Evolutionary conservation across 1,140 invertebrate genomes (phyloP).

Genomic region (Bombus waltoni): DNA sequence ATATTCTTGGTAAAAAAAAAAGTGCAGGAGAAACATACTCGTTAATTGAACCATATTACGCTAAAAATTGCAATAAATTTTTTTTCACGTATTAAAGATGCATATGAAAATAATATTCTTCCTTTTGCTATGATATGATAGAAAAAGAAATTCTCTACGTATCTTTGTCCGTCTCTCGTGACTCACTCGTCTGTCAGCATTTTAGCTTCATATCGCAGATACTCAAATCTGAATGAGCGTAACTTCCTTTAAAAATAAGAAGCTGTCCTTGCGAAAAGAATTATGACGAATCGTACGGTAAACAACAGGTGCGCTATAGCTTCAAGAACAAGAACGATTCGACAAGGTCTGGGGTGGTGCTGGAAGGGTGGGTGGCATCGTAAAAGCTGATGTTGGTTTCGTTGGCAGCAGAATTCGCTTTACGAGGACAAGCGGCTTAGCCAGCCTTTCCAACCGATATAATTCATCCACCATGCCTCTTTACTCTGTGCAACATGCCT

Average conservation of each 20-base stretch:
- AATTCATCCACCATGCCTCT: slow-evolving; percentile 73
- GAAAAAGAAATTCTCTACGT: no score
- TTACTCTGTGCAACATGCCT: slow-evolving; percentile 36
- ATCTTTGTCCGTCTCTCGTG: no score
- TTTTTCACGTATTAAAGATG: no score
- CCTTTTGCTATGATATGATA: no score
- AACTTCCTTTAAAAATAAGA: not conserved
- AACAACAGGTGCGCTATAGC: slow-evolving; percentile 16
- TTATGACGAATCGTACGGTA: not conserved
- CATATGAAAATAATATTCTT: no score
- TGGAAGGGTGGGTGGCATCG: not conserved
- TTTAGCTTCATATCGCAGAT: no score
- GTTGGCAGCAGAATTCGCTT: slow-evolving; percentile 48
- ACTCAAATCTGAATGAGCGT: not conserved
- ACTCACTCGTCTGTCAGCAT: no score
- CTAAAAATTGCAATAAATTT: no score
- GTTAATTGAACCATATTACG: no score
- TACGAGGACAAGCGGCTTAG: slow-evolving; percentile 71
- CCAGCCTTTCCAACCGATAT: slow-evolving; percentile 73
- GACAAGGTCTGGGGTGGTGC: slow-evolving; percentile 9
- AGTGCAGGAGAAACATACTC: no score
- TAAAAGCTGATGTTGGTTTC: slow-evolving; percentile 59
- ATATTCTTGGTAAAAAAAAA: no score
- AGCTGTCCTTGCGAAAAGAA: not conserved
- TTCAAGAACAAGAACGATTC: slow-evolving; percentile 50